Base-by-base conservation (phyloP, 1,140 invertebrate genomes). In the Pseudomyrmex dendroicus region DNA sequence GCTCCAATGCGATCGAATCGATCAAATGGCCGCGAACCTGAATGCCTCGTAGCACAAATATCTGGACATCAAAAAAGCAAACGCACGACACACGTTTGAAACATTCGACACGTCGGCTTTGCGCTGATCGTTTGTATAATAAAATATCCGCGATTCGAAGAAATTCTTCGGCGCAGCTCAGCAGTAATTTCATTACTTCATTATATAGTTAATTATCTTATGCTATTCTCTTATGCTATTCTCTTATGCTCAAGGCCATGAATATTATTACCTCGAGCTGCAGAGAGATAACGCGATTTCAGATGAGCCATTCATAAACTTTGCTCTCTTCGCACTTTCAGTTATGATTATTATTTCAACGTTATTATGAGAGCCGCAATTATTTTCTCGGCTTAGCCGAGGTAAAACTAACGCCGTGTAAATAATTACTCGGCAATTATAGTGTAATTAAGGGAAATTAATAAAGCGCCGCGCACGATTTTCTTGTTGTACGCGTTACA, bases 341-440 rank as follows among this genome's bases (percentile, higher is more conserved):
- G 44, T 59, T 72, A 72, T 72, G 66, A 80, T 80, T 72, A 80
- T 80, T 80, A 80, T 80, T 80, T 72, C 44, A 66, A 54, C 76
- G 66, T 80, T 80, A 72, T 80, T 80, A 56, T 66, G 44, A 20
- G 66, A 35, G 35, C 35, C 66, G 76, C 76, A 80, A 80, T 80
- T 70, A 80, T 80, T 80, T 72, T 80, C 76, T 54, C 66, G 76
- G 76, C 66, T 80, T 70, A 80, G 66, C 76, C 44, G 22, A 12
- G 76, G 54, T 80, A 70, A 80, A 80, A 70, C 76, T 46, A 72
- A 72, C 66, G 76, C 66, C 35, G 66, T 80, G 54, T 80, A 80
- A 80, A 80, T 80, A 80, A 80, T 80, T 80, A 72, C 76, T 59
- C 66, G 76, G 76, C 76, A 80, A 70, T 80, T 80, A 80, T n/a